Evolutionary conservation across 1,140 invertebrate genomes (phyloP).

Genomic region (Metopolophium dirhodum): DNA sequence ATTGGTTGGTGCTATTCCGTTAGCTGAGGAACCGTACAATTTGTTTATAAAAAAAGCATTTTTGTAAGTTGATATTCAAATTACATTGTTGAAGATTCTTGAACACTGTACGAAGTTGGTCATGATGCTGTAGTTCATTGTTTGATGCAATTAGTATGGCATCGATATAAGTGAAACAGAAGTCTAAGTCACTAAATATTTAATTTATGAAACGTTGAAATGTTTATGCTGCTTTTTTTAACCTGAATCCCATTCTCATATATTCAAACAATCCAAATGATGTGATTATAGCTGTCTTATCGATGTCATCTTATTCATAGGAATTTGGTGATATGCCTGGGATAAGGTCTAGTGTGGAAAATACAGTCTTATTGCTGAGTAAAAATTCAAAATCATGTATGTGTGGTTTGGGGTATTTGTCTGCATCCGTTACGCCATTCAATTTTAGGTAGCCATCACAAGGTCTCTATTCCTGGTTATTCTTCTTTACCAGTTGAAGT

Average conservation of each 20-base stretch:
- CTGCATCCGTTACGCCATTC: conserved; percentile 62
- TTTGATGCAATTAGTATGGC: too few relatives aligned
- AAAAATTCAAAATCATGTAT: conserved; percentile 61
- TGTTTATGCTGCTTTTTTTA: conserved; percentile 63
- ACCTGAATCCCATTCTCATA: conserved; percentile 63
- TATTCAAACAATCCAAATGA: conserved; percentile 44
- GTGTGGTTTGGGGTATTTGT: conserved; percentile 63
- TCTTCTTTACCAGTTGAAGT: conserved; percentile 65
- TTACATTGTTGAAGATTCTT: too few relatives aligned
- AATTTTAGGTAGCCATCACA: conserved; percentile 66
- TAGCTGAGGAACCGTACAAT: too few relatives aligned
- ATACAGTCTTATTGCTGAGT: conserved; percentile 63
- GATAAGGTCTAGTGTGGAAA: conserved; percentile 65
- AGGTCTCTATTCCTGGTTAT: conserved; percentile 63
- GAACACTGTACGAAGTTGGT: too few relatives aligned
- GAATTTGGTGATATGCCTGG: conserved; percentile 66
- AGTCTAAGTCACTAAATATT: too few relatives aligned
- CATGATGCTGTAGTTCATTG: too few relatives aligned
- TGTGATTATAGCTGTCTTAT: conserved; percentile 62
- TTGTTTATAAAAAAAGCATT: too few relatives aligned
- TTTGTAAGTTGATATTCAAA: too few relatives aligned
- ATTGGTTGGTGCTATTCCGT: too few relatives aligned
- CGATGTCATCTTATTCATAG: conserved; percentile 61
- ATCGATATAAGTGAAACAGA: too few relatives aligned
- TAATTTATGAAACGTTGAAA: conserved; percentile 67